Evolutionary conservation across 2,797 vertebrate species (phyloP).

Genomic region (Helostoma temminkii): DNA sequence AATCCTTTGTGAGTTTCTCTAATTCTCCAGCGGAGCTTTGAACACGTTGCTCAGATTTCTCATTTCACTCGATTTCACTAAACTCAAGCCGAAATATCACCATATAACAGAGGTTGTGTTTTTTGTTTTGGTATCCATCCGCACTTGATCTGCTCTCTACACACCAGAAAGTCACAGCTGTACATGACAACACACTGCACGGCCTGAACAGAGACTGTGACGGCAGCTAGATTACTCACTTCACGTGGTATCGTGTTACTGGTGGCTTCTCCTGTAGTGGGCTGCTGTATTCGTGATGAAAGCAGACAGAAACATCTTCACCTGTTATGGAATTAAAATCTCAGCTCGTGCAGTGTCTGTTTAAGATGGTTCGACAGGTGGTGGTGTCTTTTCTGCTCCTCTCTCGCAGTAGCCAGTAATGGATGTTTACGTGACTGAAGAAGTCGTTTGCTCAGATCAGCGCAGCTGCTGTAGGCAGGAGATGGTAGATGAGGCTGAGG

Average conservation of each 20-base stretch:
- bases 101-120: too few species aligned
- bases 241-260: neutral
- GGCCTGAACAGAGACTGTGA: too few species aligned
- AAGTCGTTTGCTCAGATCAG: conserved; percentile 62
- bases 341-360: conserved; percentile 17
- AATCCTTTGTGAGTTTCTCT: too few species aligned
- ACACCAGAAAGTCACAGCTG: too few species aligned
- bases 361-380: conserved; percentile 17
- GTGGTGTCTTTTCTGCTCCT: neutral
- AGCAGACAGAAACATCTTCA: conserved; percentile 6
- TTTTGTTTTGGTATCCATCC: too few species aligned
- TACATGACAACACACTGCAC: too few species aligned
- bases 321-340: conserved; percentile 25
- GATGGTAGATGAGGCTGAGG: conserved; percentile 37
- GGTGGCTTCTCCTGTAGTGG: neutral
- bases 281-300: conserved; percentile 4
- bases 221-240: too few species aligned
- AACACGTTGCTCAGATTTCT: too few species aligned
- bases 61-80: too few species aligned
- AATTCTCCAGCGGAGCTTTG: too few species aligned
- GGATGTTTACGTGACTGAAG: conserved; percentile 59
- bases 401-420: conserved; percentile 46
- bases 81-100: too few species aligned
- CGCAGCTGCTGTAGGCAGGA: conserved; percentile 53
- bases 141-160: too few species aligned